phyloP scores from a whole-genome alignment of 2,797 vertebrate species.

The Lacerta bilineata region DNA sequence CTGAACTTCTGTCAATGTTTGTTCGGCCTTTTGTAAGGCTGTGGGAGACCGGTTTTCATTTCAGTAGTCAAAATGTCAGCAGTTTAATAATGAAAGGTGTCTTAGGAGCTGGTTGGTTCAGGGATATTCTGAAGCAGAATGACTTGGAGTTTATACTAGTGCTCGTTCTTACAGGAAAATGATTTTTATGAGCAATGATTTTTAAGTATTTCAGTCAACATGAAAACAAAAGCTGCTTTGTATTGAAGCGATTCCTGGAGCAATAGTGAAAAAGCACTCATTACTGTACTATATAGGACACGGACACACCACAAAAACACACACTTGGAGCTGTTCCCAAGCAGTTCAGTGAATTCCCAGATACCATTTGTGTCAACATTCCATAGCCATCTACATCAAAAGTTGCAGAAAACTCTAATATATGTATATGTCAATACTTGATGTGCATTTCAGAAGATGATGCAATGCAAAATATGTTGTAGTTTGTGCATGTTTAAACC shows the following conservation, averaged over 20 bases:
- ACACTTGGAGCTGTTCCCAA: conserved; percentile 1
- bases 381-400: not conserved
- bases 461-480: not conserved
- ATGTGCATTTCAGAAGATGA: not conserved
- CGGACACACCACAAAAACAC: no score
- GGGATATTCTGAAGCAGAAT: not conserved
- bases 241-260: not conserved
- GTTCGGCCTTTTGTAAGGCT: not conserved
- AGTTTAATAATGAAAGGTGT: not conserved
- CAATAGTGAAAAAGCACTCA: not conserved
- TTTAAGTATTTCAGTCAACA: not conserved
- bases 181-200: conserved; percentile 12
- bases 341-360: not conserved
- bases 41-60: not conserved
- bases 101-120: not conserved
- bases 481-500: not conserved
- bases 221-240: conserved; percentile 16
- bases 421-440: no score
- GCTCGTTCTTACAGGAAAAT: not conserved
- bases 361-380: not conserved
- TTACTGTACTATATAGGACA: not conserved
- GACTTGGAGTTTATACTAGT: not conserved
- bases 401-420: not conserved
- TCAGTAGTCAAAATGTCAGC: not conserved
- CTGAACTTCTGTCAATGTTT: not conserved